Evolutionary conservation across 2,113 vertebrate species (phyloP).

Genomic region (Oplegnathus fasciatus): DNA sequence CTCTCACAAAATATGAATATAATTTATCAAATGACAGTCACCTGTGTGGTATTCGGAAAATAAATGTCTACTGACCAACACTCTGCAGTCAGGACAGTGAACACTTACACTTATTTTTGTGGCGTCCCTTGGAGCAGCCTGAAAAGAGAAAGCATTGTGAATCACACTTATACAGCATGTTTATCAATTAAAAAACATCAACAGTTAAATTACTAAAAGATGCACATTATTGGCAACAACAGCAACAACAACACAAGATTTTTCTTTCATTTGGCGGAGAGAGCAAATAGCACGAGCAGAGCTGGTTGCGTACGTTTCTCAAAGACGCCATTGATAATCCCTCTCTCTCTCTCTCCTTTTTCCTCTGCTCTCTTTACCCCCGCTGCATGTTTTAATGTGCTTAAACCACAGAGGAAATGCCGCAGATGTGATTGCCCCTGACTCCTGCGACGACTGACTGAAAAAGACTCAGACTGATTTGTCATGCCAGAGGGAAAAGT

Average conservation of each 20-base stretch:
- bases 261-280: neutral
- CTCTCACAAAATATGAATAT: neutral
- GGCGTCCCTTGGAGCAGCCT: conserved; percentile 90
- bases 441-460: conserved; percentile 23
- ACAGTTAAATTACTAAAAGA: neutral
- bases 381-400: conserved; percentile 31
- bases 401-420: conserved; percentile 34
- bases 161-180: neutral
- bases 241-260: neutral
- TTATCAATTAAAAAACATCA: neutral
- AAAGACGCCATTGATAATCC: conserved; percentile 55
- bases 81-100: neutral
- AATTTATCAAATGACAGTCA: neutral
- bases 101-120: conserved; percentile 98
- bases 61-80: neutral
- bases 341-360: neutral
- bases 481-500: conserved; percentile 30
- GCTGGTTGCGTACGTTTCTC: conserved; percentile 31
- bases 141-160: conserved; percentile 72
- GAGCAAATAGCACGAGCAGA: conserved; percentile 13
- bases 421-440: conserved; percentile 46
- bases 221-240: conserved; percentile 14
- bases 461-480: conserved; percentile 27
- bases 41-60: neutral
- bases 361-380: neutral